Percentiles rank a stretch among this genome's conserved stretches.
phyloP scores from a whole-genome alignment of 2,888 invertebrate species.

The Liopterus haemorrhoidalis region DNA sequence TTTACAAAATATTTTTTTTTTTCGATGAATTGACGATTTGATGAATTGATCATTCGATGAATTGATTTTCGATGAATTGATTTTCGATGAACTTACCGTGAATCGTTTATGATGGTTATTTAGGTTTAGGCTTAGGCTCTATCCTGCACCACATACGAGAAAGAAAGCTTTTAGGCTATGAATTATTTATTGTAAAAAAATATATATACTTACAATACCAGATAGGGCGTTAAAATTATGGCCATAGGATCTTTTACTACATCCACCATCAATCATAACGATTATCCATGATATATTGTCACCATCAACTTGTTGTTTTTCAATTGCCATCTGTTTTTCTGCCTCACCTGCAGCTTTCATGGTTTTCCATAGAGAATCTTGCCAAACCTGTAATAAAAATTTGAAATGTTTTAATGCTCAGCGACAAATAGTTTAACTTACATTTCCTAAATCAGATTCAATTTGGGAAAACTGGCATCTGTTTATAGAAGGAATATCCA shows the following conservation, averaged over 20 bases:
- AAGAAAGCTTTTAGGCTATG: too few relatives aligned
- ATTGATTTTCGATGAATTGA: too few relatives aligned
- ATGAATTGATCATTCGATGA: too few relatives aligned
- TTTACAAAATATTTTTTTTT: too few relatives aligned
- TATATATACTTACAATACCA: constrained; percentile 6
- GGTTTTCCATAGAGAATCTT: neutral
- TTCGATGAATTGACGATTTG: too few relatives aligned
- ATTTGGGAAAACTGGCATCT: constrained; percentile 5
- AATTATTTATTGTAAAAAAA: neutral
- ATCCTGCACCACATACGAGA: too few relatives aligned
- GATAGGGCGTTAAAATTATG: constrained; percentile 17
- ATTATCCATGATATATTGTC: constrained; percentile 13
- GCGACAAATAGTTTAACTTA: too few relatives aligned
- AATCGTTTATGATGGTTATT: too few relatives aligned
- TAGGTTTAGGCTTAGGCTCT: too few relatives aligned
- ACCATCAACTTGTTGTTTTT: constrained; percentile 7
- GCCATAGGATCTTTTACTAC: constrained; percentile 17
- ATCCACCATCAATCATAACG: constrained; percentile 20
- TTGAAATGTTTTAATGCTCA: too few relatives aligned
- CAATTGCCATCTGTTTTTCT: constrained; percentile 13
- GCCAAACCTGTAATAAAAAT: constrained; percentile 3
- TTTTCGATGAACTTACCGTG: too few relatives aligned
- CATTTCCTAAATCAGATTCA: constrained; percentile 7
- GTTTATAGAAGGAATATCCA: constrained; percentile 16
- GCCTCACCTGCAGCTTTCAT: constrained; percentile 10